Conservation (phyloP, 2,113 vertebrate species). For the Tragelaphus imberbis region DNA sequence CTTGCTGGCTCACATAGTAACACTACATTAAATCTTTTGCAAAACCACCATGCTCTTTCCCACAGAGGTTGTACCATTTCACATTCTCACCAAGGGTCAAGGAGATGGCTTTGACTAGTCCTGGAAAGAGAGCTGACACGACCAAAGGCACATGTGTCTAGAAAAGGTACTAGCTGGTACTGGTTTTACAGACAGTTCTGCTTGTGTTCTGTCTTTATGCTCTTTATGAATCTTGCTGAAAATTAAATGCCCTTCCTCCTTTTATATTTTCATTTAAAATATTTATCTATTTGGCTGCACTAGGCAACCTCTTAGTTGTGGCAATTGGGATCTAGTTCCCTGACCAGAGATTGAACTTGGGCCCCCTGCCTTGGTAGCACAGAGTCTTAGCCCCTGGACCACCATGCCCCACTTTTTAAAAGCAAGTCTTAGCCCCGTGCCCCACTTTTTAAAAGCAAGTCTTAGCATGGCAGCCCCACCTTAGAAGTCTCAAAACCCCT, state of each 20-base stretch:
- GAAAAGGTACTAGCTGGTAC: neutral
- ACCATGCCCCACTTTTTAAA: neutral
- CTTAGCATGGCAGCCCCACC: neutral
- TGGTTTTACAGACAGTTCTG: neutral
- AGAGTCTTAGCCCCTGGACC: neutral
- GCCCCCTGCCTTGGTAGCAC: neutral
- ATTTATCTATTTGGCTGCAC: neutral
- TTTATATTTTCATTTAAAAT: neutral
- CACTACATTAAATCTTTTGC: neutral
- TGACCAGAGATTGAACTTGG: neutral
- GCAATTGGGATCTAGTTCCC: neutral
- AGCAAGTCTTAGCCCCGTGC: neutral
- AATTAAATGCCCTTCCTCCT: neutral
- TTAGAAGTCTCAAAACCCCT: neutral
- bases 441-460: neutral
- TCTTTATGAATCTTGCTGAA: neutral
- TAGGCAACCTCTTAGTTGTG: neutral
- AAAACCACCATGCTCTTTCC: neutral
- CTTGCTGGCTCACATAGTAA: neutral
- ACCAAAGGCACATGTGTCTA: neutral
- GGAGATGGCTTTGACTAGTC: neutral
- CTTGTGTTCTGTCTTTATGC: neutral
- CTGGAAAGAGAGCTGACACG: neutral
- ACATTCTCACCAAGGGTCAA: neutral
- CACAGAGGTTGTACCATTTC: neutral